These are phyloP conservation scores for Octopus sinensis DNA, from an alignment of 1,140 invertebrate species.

Conservation along the genomic window DNA sequence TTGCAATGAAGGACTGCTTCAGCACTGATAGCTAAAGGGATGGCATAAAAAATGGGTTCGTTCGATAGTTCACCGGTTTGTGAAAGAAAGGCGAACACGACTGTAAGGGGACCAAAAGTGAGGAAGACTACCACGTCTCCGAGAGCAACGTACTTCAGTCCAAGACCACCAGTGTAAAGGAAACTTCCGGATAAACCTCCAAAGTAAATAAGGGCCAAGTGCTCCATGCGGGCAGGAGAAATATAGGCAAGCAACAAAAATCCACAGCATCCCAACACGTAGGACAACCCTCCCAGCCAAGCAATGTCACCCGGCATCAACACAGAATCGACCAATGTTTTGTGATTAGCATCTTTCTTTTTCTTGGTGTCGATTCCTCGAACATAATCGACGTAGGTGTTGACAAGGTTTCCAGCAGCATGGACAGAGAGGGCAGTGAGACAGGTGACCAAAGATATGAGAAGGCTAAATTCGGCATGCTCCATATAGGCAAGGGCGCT, in stretches of 20 bases:
- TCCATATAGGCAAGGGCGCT: conserved; percentile 80
- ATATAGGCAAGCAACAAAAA: conserved; percentile 76
- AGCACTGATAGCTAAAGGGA: conserved; percentile 88
- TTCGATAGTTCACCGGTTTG: conserved; percentile 75
- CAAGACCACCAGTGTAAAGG: conserved; percentile 79
- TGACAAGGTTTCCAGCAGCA: conserved; percentile 93
- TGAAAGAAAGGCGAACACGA: conserved; percentile 88
- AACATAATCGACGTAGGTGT: conserved; percentile 91
- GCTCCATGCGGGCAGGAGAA: conserved; percentile 88
- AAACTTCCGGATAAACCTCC: conserved; percentile 83
- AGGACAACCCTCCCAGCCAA: conserved; percentile 80
- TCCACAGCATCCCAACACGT: conserved; percentile 81
- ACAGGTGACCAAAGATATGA: conserved; percentile 76
- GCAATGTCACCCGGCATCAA: conserved; percentile 82
- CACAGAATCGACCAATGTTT: conserved; percentile 87
- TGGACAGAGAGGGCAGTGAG: conserved; percentile 86
- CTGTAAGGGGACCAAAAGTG: conserved; percentile 89
- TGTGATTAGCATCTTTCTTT: conserved; percentile 74
- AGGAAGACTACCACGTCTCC: conserved; percentile 86
- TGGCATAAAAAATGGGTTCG: conserved; percentile 79
- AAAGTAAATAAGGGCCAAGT: conserved; percentile 89
- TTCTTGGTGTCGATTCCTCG: conserved; percentile 85
- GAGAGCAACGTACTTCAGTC: conserved; percentile 87
- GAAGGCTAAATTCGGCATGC: conserved; percentile 70
- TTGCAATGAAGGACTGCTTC: conserved; percentile 93